Evolutionary conservation across 53 echinoderm and acorn worm genomes (phyloP).

Genomic region (Holothuria leucospilota): DNA sequence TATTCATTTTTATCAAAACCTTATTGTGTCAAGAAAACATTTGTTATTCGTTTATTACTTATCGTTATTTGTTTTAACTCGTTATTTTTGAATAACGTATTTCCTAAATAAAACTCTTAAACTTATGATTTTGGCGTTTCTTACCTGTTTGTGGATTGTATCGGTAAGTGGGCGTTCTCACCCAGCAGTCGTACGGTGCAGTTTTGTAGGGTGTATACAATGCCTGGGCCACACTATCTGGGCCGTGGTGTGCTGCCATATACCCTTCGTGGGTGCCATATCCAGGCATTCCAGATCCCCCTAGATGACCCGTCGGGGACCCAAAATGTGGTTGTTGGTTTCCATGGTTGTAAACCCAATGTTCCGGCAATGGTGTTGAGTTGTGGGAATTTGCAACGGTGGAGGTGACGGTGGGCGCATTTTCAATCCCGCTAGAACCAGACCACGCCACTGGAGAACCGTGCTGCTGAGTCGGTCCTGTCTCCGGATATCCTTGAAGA

Average conservation of each 20-base stretch:
- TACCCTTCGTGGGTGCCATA: conserved; percentile 49
- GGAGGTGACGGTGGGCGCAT: conserved; percentile 48
- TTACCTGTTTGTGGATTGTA: conserved; percentile 95
- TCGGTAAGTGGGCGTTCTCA: conserved; percentile 84
- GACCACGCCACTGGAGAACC: conserved; percentile 50
- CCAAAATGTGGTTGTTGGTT: conserved; percentile 8
- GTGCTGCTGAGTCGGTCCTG: conserved; percentile 23
- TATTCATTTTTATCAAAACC: too few species aligned
- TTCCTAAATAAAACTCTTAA: not conserved
- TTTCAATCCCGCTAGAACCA: not conserved
- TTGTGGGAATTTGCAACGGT: conserved; percentile 29
- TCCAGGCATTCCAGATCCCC: conserved; percentile 9
- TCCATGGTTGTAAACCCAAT: conserved; percentile 53
- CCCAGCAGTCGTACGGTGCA: conserved; percentile 73
- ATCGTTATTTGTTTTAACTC: too few species aligned
- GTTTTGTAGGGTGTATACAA: conserved; percentile 42
- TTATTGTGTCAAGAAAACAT: too few species aligned
- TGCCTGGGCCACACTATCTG: conserved; percentile 33
- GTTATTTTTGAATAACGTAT: too few species aligned
- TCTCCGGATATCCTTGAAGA: conserved; percentile 22
- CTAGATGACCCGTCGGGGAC: conserved; percentile 44
- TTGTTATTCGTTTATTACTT: too few species aligned
- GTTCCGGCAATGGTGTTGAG: not conserved
- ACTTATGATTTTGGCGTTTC: not conserved
- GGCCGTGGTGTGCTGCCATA: conserved; percentile 46